A percentile compares a stretch with the other conserved stretches of the same genome.
phyloP scores from a whole-genome alignment of 2,888 invertebrate genomes.

The Euzophera pinguis region DNA sequence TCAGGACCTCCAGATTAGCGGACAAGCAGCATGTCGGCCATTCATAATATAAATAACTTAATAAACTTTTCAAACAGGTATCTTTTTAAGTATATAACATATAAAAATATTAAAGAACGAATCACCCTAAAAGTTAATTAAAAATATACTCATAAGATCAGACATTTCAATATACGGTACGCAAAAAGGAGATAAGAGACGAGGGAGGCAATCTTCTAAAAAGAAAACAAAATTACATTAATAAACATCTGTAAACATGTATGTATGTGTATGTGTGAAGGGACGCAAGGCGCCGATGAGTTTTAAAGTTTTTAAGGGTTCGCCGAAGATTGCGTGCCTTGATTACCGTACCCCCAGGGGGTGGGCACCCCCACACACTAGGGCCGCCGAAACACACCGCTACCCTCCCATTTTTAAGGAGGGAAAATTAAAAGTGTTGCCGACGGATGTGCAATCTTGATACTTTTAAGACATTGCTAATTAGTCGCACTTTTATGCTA shows the following conservation, averaged over 20 bases:
- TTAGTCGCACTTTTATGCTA: slow-evolving; percentile 17
- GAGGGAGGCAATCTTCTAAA: slow-evolving; percentile 17
- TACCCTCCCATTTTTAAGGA: slow-evolving; percentile 78
- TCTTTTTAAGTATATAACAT: no score
- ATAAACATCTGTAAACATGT: slow-evolving; percentile 35
- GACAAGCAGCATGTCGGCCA: no score
- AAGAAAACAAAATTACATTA: slow-evolving; percentile 49
- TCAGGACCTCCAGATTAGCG: no score
- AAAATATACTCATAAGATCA: slow-evolving; percentile 17
- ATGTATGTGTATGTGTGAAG: slow-evolving; percentile 33
- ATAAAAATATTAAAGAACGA: no score
- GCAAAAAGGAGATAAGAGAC: slow-evolving; percentile 12
- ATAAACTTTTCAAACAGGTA: no score
- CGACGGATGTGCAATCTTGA: slow-evolving; percentile 42
- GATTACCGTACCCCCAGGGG: slow-evolving; percentile 70
- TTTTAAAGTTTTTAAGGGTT: slow-evolving; percentile 82
- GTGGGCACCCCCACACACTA: slow-evolving; percentile 49
- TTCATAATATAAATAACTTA: no score
- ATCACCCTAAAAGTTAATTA: slow-evolving; percentile 22
- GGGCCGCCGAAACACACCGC: slow-evolving; percentile 60
- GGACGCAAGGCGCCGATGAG: slow-evolving; percentile 66
- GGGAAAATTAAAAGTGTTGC: slow-evolving; percentile 78
- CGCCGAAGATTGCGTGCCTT: slow-evolving; percentile 83
- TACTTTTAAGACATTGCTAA: slow-evolving; percentile 53
- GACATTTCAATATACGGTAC: slow-evolving; percentile 9